phyloP scores from a whole-genome alignment of 2,797 vertebrate genomes.

The Xenentodon cancila region DNA sequence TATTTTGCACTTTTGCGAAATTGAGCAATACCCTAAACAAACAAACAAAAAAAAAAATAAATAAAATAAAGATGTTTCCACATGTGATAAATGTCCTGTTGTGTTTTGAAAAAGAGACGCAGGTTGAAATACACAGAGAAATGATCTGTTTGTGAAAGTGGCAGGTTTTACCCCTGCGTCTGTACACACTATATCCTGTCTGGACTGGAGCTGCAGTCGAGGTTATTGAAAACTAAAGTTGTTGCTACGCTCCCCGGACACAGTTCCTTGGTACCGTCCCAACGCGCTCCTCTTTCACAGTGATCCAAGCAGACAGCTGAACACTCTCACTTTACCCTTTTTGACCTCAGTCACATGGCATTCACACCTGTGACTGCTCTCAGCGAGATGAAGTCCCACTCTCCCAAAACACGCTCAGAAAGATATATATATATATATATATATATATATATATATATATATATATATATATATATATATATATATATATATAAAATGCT shows the following conservation, averaged over 20 bases:
- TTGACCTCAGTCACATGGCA: constrained; percentile 81
- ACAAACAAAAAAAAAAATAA: constrained; percentile 4
- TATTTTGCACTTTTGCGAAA: constrained; percentile 85
- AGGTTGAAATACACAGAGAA: neutral
- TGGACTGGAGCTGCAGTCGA: neutral
- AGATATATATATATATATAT: no score
- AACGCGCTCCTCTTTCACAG: constrained; percentile 66
- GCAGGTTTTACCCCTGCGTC: neutral
- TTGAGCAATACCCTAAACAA: constrained; percentile 82
- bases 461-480: no score
- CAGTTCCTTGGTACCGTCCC: constrained; percentile 61
- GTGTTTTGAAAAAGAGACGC: constrained; percentile 10
- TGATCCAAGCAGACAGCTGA: constrained; percentile 84
- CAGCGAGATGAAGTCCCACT: constrained; percentile 26
- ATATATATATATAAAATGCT: no score
- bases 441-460: no score
- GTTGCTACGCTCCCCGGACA: constrained; percentile 60
- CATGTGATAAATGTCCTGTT: constrained; percentile 46
- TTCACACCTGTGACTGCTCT: constrained; percentile 79
- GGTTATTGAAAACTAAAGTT: constrained; percentile 39
- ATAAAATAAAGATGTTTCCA: constrained; percentile 83
- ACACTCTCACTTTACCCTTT: constrained; percentile 83
- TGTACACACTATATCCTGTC: neutral
- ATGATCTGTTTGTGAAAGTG: neutral
- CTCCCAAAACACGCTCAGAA: constrained; percentile 24